Percentiles rank a stretch among this genome's conserved stretches.
Evolutionary conservation across 2,113 vertebrate species (phyloP).

Genomic region (Crotophaga sulcirostris): DNA sequence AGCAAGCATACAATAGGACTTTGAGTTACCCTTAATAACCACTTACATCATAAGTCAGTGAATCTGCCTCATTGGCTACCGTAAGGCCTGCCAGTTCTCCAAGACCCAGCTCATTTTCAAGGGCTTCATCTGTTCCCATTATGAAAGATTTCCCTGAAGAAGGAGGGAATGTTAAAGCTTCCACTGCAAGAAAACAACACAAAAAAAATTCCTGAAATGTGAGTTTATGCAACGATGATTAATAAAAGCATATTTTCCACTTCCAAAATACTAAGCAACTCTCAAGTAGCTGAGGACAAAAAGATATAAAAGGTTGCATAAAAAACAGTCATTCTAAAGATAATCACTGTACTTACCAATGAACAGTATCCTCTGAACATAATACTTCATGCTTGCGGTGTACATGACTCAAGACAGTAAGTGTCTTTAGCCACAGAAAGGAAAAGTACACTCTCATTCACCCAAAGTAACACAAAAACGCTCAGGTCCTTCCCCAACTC

Average conservation of each 20-base stretch:
- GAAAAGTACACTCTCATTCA: background rate
- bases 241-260: background rate
- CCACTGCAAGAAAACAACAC: conserved; percentile 78
- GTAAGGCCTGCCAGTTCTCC: conserved; percentile 97
- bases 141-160: conserved; percentile 97
- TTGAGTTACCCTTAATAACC: background rate
- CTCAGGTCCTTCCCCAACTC: background rate
- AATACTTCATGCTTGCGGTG: background rate
- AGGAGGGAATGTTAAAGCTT: conserved; percentile 94
- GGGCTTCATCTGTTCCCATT: conserved; percentile 91
- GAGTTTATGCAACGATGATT: background rate
- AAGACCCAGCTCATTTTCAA: conserved; percentile 93
- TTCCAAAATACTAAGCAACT: background rate
- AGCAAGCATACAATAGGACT: background rate
- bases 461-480: background rate
- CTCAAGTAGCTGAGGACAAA: background rate
- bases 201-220: background rate
- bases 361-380: background rate
- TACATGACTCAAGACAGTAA: background rate
- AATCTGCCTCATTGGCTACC: conserved; percentile 97
- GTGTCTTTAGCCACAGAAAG: background rate
- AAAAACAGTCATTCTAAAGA: background rate
- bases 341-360: background rate
- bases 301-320: background rate
- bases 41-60: conserved; percentile 93